Evolutionary conservation across 2,888 invertebrate genomes (phyloP), one percentile per base, ranked within the genome.

Genomic region (Crocallis elinguaria): DNA sequence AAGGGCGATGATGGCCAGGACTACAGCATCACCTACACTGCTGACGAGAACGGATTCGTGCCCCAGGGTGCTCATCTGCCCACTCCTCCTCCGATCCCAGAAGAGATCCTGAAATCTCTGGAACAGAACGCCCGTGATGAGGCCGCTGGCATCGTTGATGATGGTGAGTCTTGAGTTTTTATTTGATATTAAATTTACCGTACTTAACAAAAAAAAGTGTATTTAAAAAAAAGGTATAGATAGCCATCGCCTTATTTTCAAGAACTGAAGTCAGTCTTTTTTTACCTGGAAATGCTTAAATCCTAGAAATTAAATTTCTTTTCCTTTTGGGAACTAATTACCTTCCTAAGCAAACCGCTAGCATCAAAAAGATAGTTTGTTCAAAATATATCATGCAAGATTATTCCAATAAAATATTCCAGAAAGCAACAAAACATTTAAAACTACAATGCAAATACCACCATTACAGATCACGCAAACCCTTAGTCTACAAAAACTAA

Each of bases 81-180:
- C 51, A 89, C 92, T 32, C 92, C 82, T 62, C 91, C 91, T 17
- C 92, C 91, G 32, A 91, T 90, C 73, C 92, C 92, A 0, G 91
- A 89, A 54, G 92, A 77, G 7, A 89, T 88, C 79, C 69, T 92
- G 72, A 91, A 87, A 68, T 84, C 87, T 27, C 54, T 91, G 81
- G 90, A 91, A 55, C 91, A 91, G 76, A 91, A 91, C 73, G 91
- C 91, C 42, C 86, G 89, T 46, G 91, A 90, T 67, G 90, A 91
- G 50, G 91, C 91, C 19, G 90, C 91, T 69, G 91, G 90, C 43
- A 91, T 91, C 69, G 66, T 75, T 65, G 91, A 91, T 66, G 90
- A 91, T 80, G 90, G 90, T 90, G 33, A 88, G 90, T 86, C n/a
- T n/a, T n/a, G n/a, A n/a, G n/a, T 17, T 2, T 19, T 38, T 25